A percentile compares a stretch with the other conserved stretches of the same genome.
Conservation (phyloP, 2,797 vertebrate species). For the Todus mexicanus region DNA sequence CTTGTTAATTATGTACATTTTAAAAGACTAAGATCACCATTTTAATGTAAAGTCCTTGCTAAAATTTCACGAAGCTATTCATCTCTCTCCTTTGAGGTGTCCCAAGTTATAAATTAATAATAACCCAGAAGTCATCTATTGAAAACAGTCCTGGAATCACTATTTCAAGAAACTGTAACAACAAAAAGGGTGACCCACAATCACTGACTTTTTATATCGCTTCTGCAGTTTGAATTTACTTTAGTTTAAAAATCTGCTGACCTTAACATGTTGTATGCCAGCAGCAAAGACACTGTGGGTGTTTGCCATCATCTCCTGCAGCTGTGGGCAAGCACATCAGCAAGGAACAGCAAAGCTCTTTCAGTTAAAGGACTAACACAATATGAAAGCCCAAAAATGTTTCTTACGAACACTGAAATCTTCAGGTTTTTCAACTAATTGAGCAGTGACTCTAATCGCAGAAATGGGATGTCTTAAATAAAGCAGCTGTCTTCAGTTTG, state of each 20-base stretch:
- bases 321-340: neutral
- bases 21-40: neutral
- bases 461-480: neutral
- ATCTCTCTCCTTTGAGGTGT: neutral
- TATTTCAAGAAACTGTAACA: neutral
- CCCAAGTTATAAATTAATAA: slow-evolving; percentile 24
- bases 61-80: neutral
- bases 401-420: neutral
- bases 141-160: neutral
- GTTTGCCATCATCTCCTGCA: neutral
- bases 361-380: neutral
- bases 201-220: neutral
- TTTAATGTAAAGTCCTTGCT: neutral
- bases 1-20: neutral
- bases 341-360: neutral
- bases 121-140: neutral
- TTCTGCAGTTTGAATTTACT: neutral
- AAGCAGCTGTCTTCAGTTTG: neutral
- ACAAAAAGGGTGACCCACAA: slow-evolving; percentile 1
- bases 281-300: neutral
- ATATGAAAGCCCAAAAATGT: neutral
- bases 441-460: neutral
- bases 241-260: neutral
- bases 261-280: neutral
- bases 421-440: neutral